Conservation (phyloP, 2,888 invertebrate genomes). For the Andrena bicolor region DNA sequence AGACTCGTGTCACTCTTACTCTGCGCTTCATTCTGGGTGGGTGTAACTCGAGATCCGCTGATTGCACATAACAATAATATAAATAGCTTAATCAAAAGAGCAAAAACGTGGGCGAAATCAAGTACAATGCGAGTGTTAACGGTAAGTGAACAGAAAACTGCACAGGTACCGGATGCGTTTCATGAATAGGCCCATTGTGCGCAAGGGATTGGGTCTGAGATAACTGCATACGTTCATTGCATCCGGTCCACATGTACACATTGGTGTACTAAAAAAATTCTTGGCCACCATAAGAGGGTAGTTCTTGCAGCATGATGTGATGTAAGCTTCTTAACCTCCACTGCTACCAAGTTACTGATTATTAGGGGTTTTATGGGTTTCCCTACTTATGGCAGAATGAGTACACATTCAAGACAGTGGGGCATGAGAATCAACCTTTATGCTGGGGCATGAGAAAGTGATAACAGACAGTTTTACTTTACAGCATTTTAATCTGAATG, state of each 20-base stretch:
- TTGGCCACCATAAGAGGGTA: slow-evolving; percentile 26
- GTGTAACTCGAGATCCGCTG: not conserved
- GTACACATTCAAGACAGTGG: no score
- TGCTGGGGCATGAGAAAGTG: no score
- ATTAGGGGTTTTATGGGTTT: no score
- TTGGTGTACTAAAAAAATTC: slow-evolving; percentile 34
- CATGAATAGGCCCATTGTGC: slow-evolving; percentile 65
- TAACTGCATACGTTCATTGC: slow-evolving; percentile 48
- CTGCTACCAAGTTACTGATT: no score
- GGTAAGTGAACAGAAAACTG: slow-evolving; percentile 56
- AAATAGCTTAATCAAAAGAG: slow-evolving; percentile 45
- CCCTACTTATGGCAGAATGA: no score
- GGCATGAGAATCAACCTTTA: no score
- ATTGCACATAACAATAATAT: slow-evolving; percentile 19
- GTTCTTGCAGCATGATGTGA: slow-evolving; percentile 12
- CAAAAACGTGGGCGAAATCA: slow-evolving; percentile 44
- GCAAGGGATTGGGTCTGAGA: slow-evolving; percentile 57
- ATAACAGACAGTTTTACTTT: no score
- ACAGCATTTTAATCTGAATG: no score
- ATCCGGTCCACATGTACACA: slow-evolving; percentile 55
- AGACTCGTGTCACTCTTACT: not conserved
- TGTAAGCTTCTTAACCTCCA: slow-evolving; percentile 7
- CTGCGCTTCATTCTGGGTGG: not conserved
- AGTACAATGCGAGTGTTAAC: slow-evolving; percentile 43
- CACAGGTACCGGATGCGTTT: slow-evolving; percentile 66